A percentile compares a stretch with the other conserved stretches of the same genome.
phyloP scores from a whole-genome alignment of 2,113 vertebrate genomes.

The Plestiodon gilberti region DNA sequence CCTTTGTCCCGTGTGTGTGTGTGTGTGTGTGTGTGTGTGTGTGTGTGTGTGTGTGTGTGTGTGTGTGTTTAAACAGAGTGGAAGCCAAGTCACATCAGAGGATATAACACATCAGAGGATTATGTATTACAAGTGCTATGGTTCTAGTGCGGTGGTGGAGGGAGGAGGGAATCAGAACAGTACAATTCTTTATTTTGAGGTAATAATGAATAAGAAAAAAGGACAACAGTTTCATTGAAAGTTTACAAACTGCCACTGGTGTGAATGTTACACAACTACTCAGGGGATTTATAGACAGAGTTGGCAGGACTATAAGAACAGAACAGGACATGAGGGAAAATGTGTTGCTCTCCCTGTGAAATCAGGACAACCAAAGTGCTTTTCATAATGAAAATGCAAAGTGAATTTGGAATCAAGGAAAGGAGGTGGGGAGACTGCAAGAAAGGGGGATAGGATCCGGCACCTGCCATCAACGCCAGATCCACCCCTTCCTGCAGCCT shows the following conservation, averaged over 20 bases:
- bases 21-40: no score
- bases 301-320: conserved; percentile 11
- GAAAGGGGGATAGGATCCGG: no score
- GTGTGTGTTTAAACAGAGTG: no score
- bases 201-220: not conserved
- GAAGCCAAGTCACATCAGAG: no score
- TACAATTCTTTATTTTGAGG: not conserved
- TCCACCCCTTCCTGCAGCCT: no score
- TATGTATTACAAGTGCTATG: conserved; percentile 30
- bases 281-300: not conserved
- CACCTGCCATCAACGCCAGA: no score
- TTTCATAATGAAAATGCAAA: conserved; percentile 39
- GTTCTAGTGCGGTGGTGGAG: not conserved
- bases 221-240: conserved; percentile 9
- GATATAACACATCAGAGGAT: not conserved
- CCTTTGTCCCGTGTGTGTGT: no score
- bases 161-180: not conserved
- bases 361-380: conserved; percentile 34
- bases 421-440: no score
- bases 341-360: conserved; percentile 10
- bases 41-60: no score
- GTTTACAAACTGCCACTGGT: not conserved
- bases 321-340: conserved; percentile 8
- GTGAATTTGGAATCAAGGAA: conserved; percentile 9
- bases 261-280: conserved; percentile 12